phyloP scores from a whole-genome alignment of 1,140 invertebrate genomes.

The Cryptotermes secundus region DNA sequence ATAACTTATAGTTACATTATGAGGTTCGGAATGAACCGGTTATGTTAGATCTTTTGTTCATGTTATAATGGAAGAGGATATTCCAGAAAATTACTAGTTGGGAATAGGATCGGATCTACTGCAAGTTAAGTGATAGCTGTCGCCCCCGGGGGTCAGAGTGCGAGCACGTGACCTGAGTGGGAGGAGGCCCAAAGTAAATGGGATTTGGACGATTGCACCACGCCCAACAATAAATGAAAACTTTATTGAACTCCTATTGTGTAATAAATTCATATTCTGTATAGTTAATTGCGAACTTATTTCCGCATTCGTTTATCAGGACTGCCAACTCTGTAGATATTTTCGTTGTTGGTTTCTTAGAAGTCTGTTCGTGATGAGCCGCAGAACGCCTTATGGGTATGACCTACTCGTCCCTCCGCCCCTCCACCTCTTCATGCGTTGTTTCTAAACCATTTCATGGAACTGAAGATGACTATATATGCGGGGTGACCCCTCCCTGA shows the following conservation, averaged over 20 bases:
- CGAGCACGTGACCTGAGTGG: neutral
- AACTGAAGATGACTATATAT: too few species aligned
- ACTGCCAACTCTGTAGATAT: neutral
- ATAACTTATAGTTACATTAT: neutral
- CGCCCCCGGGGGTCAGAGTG: neutral
- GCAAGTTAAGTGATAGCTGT: neutral
- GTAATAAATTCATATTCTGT: neutral
- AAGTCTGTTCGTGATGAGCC: too few species aligned
- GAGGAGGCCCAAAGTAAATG: neutral
- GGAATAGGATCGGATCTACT: neutral
- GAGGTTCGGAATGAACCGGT: neutral
- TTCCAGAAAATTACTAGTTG: neutral
- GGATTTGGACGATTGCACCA: neutral
- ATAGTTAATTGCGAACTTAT: neutral
- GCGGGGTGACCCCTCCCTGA: too few species aligned
- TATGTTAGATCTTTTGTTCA: neutral
- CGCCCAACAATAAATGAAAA: neutral
- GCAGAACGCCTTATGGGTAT: too few species aligned
- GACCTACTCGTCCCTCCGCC: too few species aligned
- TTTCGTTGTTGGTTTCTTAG: too few species aligned
- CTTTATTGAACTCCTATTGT: neutral
- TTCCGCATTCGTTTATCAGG: neutral
- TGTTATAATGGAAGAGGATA: neutral
- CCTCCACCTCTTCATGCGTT: too few species aligned
- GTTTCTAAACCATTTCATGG: too few species aligned